phyloP scores from a whole-genome alignment of 2,888 invertebrate species.

The Pandemis heparana region DNA sequence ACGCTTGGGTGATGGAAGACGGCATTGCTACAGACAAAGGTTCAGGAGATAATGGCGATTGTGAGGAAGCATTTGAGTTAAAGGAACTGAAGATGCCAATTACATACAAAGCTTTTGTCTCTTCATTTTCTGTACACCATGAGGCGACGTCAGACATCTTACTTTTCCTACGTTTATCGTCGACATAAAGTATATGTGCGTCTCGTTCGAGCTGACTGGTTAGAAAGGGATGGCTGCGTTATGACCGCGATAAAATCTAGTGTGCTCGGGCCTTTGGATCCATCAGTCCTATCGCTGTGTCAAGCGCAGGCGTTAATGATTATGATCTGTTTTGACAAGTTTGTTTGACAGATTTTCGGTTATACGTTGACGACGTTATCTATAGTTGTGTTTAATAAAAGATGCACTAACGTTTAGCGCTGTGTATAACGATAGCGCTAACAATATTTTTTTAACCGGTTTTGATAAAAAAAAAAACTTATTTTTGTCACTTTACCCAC shows the following conservation, averaged over 20 bases:
- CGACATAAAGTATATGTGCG: background rate
- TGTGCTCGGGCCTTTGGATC: conserved; percentile 1
- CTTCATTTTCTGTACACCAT: background rate
- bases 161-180: background rate
- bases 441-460: no score
- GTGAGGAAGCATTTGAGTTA: background rate
- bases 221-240: background rate
- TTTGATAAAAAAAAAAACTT: no score
- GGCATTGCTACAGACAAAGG: background rate
- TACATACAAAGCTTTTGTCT: background rate
- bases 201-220: background rate
- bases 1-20: conserved; percentile 2
- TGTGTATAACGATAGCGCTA: no score
- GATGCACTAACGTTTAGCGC: background rate
- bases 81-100: background rate
- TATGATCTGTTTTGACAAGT: background rate
- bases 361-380: background rate
- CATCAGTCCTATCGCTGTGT: conserved; percentile 6
- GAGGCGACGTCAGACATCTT: conserved; percentile 1
- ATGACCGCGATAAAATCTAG: conserved; percentile 4
- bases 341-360: background rate
- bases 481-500: no score
- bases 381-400: background rate
- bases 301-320: background rate
- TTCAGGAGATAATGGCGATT: background rate